Base-by-base conservation (phyloP, 2,888 invertebrate species). In the Leucophenga montana region DNA sequence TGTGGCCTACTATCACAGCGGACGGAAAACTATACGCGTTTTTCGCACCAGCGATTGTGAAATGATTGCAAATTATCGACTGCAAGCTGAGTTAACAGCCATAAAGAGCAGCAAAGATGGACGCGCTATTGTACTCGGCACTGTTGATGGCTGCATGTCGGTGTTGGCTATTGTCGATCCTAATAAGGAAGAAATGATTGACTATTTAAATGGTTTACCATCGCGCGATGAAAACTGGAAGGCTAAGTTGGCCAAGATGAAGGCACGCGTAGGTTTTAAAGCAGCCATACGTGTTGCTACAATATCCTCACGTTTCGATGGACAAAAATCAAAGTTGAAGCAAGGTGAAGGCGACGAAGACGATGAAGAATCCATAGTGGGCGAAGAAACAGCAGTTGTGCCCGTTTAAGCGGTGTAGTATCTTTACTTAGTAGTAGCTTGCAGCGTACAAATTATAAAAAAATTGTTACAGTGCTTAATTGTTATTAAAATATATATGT, bases 1-100 rank as follows among this genome's bases (percentile, higher is more conserved):
- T 82, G 98, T 98, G 1, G 92, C 98, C 65, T 99, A 99, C 86
- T 99, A 99, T 85, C 98, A 99, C 86, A 81, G 97, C 77, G 98
- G 98, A 0, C 92, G 95, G 81, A 96, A 97, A 88, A 98, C 98
- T 0, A 91, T 99, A 68, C 91, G 98, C 71, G 95, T 98, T 0
- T 98, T 98, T 88, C 93, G 96, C 93, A 94, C 97, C 13, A 89
- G 92, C 0, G 98, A 99, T 85, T 97, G 97, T 0, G 93, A 94
- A 85, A 93, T 95, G 90, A 94, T 99, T 75, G 98, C 98, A 0
- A 97, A 98, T 88, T 98, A 96, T 86, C 90, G 96, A 39, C 94
- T 97, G 0, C 95, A 96, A 77, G 96, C 97, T 0, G 97, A 97
- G 88, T 90, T 97, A 73, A 96, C 95, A 1, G 95, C 95, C 0